Evolutionary conservation across 30 jellyfish, hydroid and myxozoan species (phyloP).

Genomic region (Cassiopea xamachana): DNA sequence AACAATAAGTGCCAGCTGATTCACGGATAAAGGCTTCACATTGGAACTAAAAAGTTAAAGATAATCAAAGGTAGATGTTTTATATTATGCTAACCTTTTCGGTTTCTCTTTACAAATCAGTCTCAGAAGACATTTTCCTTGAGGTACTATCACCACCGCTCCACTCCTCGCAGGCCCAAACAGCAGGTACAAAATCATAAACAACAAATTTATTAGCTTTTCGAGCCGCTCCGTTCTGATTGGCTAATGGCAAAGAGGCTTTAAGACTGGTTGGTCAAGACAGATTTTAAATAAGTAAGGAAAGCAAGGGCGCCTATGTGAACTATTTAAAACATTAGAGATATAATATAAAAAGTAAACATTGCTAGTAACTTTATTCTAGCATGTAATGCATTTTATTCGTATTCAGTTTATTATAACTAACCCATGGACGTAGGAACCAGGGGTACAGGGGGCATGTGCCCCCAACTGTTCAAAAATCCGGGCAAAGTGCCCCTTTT

Average conservation of each 20-base stretch:
- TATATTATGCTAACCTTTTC: slow-evolving; percentile 14
- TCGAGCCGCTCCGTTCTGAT: neutral
- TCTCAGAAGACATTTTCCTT: slow-evolving; percentile 48
- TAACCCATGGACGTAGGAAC: no score
- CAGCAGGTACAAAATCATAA: slow-evolving; percentile 46
- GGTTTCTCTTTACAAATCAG: slow-evolving; percentile 14
- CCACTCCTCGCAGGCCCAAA: neutral
- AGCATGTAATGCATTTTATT: no score
- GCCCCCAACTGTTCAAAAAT: no score
- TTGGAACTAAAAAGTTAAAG: neutral
- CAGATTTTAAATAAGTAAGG: no score
- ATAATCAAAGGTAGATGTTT: neutral
- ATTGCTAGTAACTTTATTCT: no score
- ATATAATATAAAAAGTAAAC: no score
- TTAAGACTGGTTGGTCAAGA: neutral
- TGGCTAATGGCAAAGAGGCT: neutral
- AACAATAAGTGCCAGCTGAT: neutral
- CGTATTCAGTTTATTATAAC: no score
- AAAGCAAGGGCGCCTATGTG: no score
- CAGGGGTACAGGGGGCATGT: no score
- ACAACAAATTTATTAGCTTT: neutral
- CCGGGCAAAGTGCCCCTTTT: no score
- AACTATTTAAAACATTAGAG: no score
- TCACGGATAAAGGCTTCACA: neutral
- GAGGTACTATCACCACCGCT: neutral